A percentile compares a stretch with the other conserved stretches of the same genome.
phyloP scores from a whole-genome alignment of 1,140 invertebrate genomes.

The Vanessa atalanta region DNA sequence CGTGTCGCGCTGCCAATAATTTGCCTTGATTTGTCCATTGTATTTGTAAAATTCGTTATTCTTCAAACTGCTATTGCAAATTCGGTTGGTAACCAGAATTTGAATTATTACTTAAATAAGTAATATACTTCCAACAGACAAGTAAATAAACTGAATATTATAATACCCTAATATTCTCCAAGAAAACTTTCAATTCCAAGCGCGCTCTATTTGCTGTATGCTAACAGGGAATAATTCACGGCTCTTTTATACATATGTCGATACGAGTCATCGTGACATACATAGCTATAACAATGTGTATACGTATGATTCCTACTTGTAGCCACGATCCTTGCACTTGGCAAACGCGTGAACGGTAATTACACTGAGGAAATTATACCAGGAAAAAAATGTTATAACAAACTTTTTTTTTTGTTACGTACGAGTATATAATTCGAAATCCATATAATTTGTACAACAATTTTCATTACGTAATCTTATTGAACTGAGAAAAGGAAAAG shows the following conservation, averaged over 20 bases:
- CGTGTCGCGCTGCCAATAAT: conserved; percentile 3
- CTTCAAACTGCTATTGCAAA: background rate
- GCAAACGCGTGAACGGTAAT: conserved; percentile 3
- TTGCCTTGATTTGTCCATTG: conserved; percentile 12
- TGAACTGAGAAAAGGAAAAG: too few species aligned
- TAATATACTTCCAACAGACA: background rate
- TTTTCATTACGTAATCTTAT: too few species aligned
- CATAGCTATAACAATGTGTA: background rate
- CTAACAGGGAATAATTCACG: background rate
- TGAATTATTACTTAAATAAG: background rate
- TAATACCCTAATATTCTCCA: background rate
- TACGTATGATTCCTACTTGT: background rate
- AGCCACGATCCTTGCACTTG: conserved; percentile 2
- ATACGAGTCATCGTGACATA: background rate
- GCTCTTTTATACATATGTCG: conserved; percentile 6
- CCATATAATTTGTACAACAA: too few species aligned
- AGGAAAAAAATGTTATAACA: background rate
- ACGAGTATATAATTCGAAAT: too few species aligned
- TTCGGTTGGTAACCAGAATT: background rate
- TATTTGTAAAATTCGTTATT: background rate
- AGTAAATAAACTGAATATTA: background rate
- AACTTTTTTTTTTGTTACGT: too few species aligned
- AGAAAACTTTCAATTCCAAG: background rate
- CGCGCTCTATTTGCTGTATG: background rate
- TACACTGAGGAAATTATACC: background rate